Evolutionary conservation across 2,113 vertebrate species (phyloP).

Genomic region (Sylvietta virens): DNA sequence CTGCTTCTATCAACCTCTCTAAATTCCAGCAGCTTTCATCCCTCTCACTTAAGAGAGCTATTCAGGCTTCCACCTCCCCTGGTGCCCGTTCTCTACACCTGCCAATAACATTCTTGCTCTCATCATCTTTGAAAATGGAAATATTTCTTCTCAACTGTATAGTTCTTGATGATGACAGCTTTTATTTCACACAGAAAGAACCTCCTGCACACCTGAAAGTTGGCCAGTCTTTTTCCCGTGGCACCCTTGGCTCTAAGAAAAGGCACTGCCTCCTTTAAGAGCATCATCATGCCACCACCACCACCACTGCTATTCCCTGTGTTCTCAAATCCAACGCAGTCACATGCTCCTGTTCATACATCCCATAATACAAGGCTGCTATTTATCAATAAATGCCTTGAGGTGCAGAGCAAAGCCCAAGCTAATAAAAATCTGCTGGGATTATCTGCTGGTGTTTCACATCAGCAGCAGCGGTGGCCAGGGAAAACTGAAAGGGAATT

Average conservation of each 20-base stretch:
- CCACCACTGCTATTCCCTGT: neutral
- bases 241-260: neutral
- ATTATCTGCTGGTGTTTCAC: neutral
- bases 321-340: neutral
- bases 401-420: neutral
- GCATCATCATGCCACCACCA: accelerated
- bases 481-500: neutral
- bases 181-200: neutral
- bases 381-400: constrained; percentile 55
- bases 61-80: neutral
- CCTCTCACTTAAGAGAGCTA: neutral
- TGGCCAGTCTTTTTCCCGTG: neutral
- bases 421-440: neutral
- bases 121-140: neutral
- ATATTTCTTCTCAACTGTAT: neutral
- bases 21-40: neutral
- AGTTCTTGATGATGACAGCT: neutral
- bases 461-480: neutral
- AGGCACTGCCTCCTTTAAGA: neutral
- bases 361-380: constrained; percentile 30
- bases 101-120: neutral
- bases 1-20: neutral
- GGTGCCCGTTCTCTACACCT: neutral
- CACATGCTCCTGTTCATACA: constrained; percentile 19
- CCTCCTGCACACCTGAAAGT: neutral